A percentile compares a stretch with the other conserved stretches of the same genome.
Evolutionary conservation across 1,140 invertebrate species (phyloP).

Genomic region (Heterodera schachtii): DNA sequence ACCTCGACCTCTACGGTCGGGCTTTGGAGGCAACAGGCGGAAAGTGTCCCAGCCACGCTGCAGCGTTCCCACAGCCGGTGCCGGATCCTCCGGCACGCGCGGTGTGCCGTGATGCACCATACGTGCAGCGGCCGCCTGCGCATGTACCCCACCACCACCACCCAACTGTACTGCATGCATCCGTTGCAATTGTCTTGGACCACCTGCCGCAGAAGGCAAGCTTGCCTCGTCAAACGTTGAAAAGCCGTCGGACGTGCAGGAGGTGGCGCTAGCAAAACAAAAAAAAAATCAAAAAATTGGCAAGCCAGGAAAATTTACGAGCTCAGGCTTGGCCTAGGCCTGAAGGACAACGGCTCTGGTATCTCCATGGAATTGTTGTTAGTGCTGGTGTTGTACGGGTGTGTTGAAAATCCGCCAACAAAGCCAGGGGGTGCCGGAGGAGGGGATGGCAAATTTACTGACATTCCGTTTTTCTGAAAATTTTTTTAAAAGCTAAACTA

Average conservation of each 20-base stretch:
- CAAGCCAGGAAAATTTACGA: not conserved
- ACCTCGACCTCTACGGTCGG: constrained; percentile 14
- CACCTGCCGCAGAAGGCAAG: not conserved
- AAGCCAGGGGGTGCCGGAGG: not conserved
- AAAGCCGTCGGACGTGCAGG: constrained; percentile 9
- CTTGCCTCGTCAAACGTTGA: constrained; percentile 2
- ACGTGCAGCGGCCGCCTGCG: not conserved
- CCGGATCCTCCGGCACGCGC: constrained; percentile 3
- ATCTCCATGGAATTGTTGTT: not conserved
- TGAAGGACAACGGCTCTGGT: not conserved
- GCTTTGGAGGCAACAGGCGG: constrained; percentile 9
- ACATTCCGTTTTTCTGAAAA: not conserved
- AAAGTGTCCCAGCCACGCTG: constrained; percentile 23
- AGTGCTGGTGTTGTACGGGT: not conserved
- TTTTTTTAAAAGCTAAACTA: too few species aligned
- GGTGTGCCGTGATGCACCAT: too few species aligned
- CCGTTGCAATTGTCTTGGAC: not conserved
- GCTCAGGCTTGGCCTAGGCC: not conserved
- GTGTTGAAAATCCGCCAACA: not conserved
- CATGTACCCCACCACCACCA: not conserved
- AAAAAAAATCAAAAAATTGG: not conserved
- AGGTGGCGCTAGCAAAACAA: not conserved
- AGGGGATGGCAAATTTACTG: not conserved
- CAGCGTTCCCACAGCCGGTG: not conserved
- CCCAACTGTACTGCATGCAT: not conserved